Evolutionary conservation across 2,888 invertebrate genomes (phyloP), one percentile per base, ranked within the genome.

Genomic region (Philereme vetulata): DNA sequence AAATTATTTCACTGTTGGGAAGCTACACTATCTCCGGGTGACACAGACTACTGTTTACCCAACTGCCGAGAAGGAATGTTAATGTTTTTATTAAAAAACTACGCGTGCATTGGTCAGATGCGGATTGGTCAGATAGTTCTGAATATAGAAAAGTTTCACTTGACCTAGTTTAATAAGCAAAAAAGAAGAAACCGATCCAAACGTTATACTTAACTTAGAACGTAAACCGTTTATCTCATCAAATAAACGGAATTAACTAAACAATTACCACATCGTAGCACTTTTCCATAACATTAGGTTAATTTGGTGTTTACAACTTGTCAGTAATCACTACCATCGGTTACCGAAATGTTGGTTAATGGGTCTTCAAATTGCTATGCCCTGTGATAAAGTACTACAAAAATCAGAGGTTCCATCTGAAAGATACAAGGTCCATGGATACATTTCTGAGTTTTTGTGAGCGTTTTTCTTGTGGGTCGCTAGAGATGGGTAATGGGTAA

Each of bases 321-420:
- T 60, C 56, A 54, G 63, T 65, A 74, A 69, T 62, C 60, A 68
- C 62, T 48, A 59, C 57, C 66, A 66, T 70, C 65, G 64, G 72
- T 70, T 72, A 75, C 68, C 67, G 56, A 73, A 61, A 74, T 72
- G 68, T 77, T 70, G 71, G 73, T 77, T 75, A 77, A 79, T 74
- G 68, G 66, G 51, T 56, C 42, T 72, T 60, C 60, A 60, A 74
- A 75, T 75, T 66, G 64, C 42, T 48, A 43, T 44, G 51, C 57
- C 40, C 47, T 57, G 38, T 40, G 5, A 38, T 48, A 51, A 6
- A 57, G 53, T 53, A 10, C 10, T 10, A 51, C 54, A 58, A 38
- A 51, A 36, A 33, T 38, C 21, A 21, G 11, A 61, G 48, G 49
- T 34, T 43, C 5, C 44, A 4, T 33, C 10, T n/a, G n/a, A n/a